Evolutionary conservation across 2,888 invertebrate species (phyloP).

Genomic region (Drosophila flavopinicola): DNA sequence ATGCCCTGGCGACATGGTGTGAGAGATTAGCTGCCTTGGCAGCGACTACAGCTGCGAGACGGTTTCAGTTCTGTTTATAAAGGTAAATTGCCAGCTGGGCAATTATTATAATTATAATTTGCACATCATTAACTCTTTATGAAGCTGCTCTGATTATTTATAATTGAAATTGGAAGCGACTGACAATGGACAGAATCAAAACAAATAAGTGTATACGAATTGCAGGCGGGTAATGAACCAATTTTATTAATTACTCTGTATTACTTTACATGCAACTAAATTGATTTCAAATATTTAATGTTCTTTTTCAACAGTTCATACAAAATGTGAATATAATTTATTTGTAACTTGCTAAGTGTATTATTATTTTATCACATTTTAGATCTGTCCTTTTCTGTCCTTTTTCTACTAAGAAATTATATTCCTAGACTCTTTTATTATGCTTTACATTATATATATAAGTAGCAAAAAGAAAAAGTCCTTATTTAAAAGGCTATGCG

Average conservation of each 20-base stretch:
- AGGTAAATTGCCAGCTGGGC: not conserved
- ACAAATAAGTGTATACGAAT: conserved; percentile 1
- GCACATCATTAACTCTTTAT: conserved; percentile 28
- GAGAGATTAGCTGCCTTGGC: conserved; percentile 7
- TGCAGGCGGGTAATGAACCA: not conserved
- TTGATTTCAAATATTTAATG: not conserved
- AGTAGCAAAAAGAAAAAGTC: too few relatives aligned
- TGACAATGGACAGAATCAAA: conserved; percentile 11
- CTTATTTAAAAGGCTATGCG: too few relatives aligned
- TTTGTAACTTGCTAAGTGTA: too few relatives aligned
- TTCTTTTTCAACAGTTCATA: not conserved
- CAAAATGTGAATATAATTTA: not conserved
- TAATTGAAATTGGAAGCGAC: conserved; percentile 37
- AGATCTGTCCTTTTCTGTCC: too few relatives aligned
- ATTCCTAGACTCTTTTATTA: too few relatives aligned
- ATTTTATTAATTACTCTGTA: conserved; percentile 4
- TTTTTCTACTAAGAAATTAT: too few relatives aligned
- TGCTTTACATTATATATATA: too few relatives aligned
- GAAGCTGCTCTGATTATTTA: conserved; percentile 27
- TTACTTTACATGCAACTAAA: not conserved
- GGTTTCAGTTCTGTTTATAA: conserved; percentile 22
- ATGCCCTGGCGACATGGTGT: conserved; percentile 29
- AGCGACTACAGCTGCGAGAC: conserved; percentile 16
- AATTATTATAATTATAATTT: conserved; percentile 38
- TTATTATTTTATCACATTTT: too few relatives aligned